A percentile compares a stretch with the other conserved stretches of the same genome.
phyloP scores from a whole-genome alignment of 2,888 invertebrate genomes.

The Lasioglossum leucozonium region DNA sequence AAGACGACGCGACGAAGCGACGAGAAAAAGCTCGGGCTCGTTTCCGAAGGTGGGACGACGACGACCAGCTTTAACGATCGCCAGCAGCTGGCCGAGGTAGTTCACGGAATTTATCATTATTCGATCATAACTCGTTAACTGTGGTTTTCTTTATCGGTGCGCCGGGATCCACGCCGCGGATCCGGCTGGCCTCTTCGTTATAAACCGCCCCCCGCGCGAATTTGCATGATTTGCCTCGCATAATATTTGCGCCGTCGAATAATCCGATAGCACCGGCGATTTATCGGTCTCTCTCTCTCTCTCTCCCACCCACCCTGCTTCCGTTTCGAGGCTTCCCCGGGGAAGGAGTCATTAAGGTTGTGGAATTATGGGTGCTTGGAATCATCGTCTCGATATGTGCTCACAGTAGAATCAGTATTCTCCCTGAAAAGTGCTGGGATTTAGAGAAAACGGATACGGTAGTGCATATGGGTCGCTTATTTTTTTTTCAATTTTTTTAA shows the following conservation, averaged over 20 bases:
- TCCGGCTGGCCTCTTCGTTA: conserved; percentile 53
- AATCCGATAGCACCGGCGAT: conserved; percentile 43
- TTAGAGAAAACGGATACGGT: not conserved
- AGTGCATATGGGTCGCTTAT: no score
- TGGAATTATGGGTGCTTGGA: not conserved
- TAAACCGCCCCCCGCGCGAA: conserved; percentile 49
- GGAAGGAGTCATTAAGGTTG: conserved; percentile 16
- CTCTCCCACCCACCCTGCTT: conserved; percentile 11
- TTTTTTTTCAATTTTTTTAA: no score
- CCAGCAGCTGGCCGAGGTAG: conserved; percentile 68
- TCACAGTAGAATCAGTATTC: not conserved
- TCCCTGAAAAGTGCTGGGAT: not conserved
- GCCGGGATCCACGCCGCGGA: conserved; percentile 40
- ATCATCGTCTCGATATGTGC: not conserved
- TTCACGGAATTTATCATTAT: conserved; percentile 77
- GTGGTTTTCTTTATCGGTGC: conserved; percentile 54
- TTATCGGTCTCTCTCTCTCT: conserved; percentile 51
- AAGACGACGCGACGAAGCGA: conserved; percentile 16
- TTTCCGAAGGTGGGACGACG: conserved; percentile 39
- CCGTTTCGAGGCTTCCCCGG: conserved; percentile 1
- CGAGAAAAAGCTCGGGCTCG: conserved; percentile 55
- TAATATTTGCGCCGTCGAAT: conserved; percentile 40
- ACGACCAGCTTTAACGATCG: conserved; percentile 69
- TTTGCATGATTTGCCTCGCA: conserved; percentile 64
- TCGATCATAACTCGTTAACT: conserved; percentile 72